These are phyloP conservation scores for Opisthograptis luteolata DNA, from an alignment of 2,888 invertebrate genomes.

Conservation along the genomic window DNA sequence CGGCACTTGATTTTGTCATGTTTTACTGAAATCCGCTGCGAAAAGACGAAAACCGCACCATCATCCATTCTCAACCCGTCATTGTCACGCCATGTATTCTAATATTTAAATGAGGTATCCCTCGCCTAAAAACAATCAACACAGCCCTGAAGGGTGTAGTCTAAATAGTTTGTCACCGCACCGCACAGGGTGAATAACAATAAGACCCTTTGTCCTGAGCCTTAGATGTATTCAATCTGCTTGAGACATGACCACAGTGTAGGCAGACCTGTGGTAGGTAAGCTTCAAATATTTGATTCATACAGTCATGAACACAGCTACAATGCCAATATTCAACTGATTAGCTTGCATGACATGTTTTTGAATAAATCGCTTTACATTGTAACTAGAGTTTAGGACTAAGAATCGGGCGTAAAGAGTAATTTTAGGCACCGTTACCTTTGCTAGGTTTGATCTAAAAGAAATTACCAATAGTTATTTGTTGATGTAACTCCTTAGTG, in stretches of 20 bases:
- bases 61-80: constrained; percentile 21
- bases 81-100: constrained; percentile 30
- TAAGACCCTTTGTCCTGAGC: constrained; percentile 74
- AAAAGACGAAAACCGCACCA: constrained; percentile 8
- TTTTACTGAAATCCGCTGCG: background rate
- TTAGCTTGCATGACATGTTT: too few relatives aligned
- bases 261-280: background rate
- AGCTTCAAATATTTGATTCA: too few relatives aligned
- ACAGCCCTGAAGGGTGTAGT: constrained; percentile 56
- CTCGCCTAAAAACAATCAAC: constrained; percentile 61
- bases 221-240: constrained; percentile 76
- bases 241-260: constrained; percentile 52
- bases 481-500: too few relatives aligned
- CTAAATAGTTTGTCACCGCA: constrained; percentile 72
- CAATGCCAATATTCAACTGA: too few relatives aligned
- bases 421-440: too few relatives aligned
- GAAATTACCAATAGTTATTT: too few relatives aligned
- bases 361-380: too few relatives aligned
- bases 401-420: too few relatives aligned
- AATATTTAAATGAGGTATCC: constrained; percentile 48
- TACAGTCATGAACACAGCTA: too few relatives aligned
- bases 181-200: constrained; percentile 78
- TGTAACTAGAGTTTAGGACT: too few relatives aligned
- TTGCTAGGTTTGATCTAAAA: too few relatives aligned
- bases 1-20: background rate